Conservation (phyloP, 2,888 invertebrate species). For the Apocheima hispidaria region DNA sequence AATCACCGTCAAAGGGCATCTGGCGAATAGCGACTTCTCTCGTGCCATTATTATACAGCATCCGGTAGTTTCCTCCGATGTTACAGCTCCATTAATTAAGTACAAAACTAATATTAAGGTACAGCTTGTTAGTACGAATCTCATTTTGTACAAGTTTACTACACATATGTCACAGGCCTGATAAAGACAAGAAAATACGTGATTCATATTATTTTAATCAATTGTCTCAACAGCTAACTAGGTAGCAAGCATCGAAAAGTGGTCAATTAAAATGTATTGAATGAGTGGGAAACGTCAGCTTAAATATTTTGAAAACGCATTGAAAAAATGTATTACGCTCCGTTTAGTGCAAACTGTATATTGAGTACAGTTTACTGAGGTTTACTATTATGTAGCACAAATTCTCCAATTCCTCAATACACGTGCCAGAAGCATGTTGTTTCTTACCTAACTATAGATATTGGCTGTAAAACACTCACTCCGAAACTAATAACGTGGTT, state of each 20-base stretch:
- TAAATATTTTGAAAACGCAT: background rate
- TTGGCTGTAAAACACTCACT: slow-evolving; percentile 21
- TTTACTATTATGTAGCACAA: background rate
- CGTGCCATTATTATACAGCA: slow-evolving; percentile 64
- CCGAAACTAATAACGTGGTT: slow-evolving; percentile 28
- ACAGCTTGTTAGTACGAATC: slow-evolving; percentile 45
- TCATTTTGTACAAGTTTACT: slow-evolving; percentile 72
- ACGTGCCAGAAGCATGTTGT: slow-evolving; percentile 16
- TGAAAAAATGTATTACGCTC: no score
- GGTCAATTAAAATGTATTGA: slow-evolving; percentile 9
- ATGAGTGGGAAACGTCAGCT: background rate
- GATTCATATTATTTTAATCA: slow-evolving; percentile 2
- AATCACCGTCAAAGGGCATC: slow-evolving; percentile 54
- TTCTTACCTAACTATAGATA: slow-evolving; percentile 9
- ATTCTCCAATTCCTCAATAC: slow-evolving; percentile 15
- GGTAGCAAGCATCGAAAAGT: background rate
- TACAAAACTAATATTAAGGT: slow-evolving; percentile 53
- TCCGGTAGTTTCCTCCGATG: slow-evolving; percentile 71
- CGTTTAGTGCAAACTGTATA: background rate
- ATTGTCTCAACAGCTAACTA: background rate
- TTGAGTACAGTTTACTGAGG: no score
- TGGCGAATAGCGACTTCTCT: slow-evolving; percentile 65
- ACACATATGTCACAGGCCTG: slow-evolving; percentile 64
- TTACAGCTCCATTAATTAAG: slow-evolving; percentile 47
- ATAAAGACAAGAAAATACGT: background rate